Conservation (phyloP, 2,888 invertebrate genomes). For the Dermolepida albohirtum region DNA sequence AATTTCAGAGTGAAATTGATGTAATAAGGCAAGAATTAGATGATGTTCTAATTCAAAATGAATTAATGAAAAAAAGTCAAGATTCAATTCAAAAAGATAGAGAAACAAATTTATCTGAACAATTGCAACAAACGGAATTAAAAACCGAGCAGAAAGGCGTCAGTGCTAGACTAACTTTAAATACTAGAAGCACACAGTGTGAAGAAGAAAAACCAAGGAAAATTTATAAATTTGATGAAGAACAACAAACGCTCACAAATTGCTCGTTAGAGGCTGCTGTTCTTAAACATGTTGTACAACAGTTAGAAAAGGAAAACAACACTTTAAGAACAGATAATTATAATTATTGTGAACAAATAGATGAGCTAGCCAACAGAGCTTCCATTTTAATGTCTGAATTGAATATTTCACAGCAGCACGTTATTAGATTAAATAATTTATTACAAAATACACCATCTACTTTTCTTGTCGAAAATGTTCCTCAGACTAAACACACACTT, state of each 20-base stretch:
- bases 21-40: slow-evolving; percentile 36
- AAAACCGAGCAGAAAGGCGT: not conserved
- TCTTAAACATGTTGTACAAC: slow-evolving; percentile 31
- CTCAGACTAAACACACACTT: not conserved
- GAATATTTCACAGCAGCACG: slow-evolving; percentile 47
- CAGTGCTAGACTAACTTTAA: not conserved
- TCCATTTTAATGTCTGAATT: slow-evolving; percentile 48
- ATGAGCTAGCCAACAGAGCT: slow-evolving; percentile 49
- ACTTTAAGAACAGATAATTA: slow-evolving; percentile 44
- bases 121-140: slow-evolving; percentile 12
- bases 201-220: slow-evolving; percentile 1
- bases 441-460: slow-evolving; percentile 22
- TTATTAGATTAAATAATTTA: slow-evolving; percentile 45
- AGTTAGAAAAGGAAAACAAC: slow-evolving; percentile 45
- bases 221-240: slow-evolving; percentile 11
- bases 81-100: not conserved
- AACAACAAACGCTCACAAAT: slow-evolving; percentile 29
- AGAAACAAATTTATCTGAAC: slow-evolving; percentile 7
- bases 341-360: slow-evolving; percentile 47
- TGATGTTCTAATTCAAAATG: slow-evolving; percentile 30
- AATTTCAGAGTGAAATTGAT: slow-evolving; percentile 50
- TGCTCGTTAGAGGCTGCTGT: slow-evolving; percentile 15
- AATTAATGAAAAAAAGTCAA: slow-evolving; percentile 22
- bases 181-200: slow-evolving; percentile 32
- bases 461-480: not conserved